Evolutionary conservation across 1,140 invertebrate species (phyloP).

Genomic region (Drosophila azteca): DNA sequence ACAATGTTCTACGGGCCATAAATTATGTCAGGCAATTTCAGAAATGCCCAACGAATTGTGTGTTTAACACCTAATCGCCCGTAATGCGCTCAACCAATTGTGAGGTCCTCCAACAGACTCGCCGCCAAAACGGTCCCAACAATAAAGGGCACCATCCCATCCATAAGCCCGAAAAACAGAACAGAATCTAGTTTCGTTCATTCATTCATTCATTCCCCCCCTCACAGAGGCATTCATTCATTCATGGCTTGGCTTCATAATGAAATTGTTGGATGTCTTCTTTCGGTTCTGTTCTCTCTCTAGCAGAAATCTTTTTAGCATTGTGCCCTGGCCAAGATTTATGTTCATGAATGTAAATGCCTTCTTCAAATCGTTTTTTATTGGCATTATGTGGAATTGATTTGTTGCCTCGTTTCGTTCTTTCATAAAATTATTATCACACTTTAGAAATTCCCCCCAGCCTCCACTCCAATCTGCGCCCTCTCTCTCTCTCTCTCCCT

Average conservation of each 20-base stretch:
- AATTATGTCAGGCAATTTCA: conserved; percentile 47
- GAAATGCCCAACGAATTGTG: conserved; percentile 64
- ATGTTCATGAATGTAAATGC: conserved; percentile 79
- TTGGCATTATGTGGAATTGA: conserved; percentile 71
- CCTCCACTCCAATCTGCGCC: conserved; percentile 17
- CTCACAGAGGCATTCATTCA: conserved; percentile 12
- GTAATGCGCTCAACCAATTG: conserved; percentile 61
- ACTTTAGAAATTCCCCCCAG: conserved; percentile 58
- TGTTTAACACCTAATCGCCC: conserved; percentile 66
- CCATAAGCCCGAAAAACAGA: conserved; percentile 15
- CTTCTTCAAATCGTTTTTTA: conserved; percentile 76
- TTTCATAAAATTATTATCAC: conserved; percentile 83
- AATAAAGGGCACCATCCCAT: conserved; percentile 7
- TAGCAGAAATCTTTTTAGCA: conserved; percentile 24
- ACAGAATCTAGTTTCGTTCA: conserved; percentile 41
- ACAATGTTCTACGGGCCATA: conserved; percentile 51
- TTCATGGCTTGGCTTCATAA: conserved; percentile 65
- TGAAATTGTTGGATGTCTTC: conserved; percentile 73
- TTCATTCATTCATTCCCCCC: conserved; percentile 36
- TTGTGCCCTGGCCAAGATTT: conserved; percentile 62
- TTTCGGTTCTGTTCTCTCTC: conserved; percentile 29
- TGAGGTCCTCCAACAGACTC: conserved; percentile 67
- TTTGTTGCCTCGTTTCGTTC: conserved; percentile 67
- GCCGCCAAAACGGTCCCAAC: conserved; percentile 36
- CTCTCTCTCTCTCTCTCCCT: neutral